Conservation (phyloP, 2,888 invertebrate species). For the Lepetodrilus schrolli region DNA sequence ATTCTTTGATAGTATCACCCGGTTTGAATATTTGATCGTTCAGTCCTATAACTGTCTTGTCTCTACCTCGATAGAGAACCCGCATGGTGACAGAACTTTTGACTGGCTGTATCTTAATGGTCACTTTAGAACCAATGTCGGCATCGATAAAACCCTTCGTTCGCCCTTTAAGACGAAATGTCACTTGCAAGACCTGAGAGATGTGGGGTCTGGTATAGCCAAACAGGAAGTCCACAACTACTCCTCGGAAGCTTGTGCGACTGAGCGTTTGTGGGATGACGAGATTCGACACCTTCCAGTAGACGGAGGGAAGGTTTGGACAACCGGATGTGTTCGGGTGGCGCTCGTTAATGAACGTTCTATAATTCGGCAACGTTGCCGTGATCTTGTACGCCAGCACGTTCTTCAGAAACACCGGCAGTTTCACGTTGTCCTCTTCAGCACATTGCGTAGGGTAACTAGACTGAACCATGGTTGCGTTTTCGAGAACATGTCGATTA, state of each 20-base stretch:
- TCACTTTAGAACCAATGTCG: slow-evolving; percentile 55
- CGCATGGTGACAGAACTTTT: slow-evolving; percentile 34
- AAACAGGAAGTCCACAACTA: slow-evolving; percentile 1
- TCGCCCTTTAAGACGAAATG: slow-evolving; percentile 52
- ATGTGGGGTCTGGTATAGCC: background rate
- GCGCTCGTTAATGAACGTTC: slow-evolving; percentile 50
- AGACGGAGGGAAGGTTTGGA: slow-evolving; percentile 48
- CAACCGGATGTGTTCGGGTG: slow-evolving; percentile 50
- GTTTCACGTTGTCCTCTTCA: slow-evolving; percentile 58
- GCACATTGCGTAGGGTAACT: slow-evolving; percentile 59
- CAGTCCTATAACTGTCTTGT: slow-evolving; percentile 30
- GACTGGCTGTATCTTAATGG: slow-evolving; percentile 43
- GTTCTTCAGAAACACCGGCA: slow-evolving; percentile 52
- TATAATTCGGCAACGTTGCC: slow-evolving; percentile 51
- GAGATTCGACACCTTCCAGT: slow-evolving; percentile 52
- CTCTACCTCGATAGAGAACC: slow-evolving; percentile 44
- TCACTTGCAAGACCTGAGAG: slow-evolving; percentile 21
- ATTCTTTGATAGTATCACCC: slow-evolving; percentile 37
- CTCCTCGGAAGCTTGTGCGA: background rate
- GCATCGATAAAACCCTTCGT: slow-evolving; percentile 54
- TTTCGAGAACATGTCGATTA: background rate
- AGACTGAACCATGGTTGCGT: slow-evolving; percentile 40
- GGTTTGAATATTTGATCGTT: slow-evolving; percentile 38
- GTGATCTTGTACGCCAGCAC: slow-evolving; percentile 51
- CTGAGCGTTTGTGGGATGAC: background rate